Conservation (phyloP, 2,888 invertebrate genomes). For the Acleris laterana region DNA sequence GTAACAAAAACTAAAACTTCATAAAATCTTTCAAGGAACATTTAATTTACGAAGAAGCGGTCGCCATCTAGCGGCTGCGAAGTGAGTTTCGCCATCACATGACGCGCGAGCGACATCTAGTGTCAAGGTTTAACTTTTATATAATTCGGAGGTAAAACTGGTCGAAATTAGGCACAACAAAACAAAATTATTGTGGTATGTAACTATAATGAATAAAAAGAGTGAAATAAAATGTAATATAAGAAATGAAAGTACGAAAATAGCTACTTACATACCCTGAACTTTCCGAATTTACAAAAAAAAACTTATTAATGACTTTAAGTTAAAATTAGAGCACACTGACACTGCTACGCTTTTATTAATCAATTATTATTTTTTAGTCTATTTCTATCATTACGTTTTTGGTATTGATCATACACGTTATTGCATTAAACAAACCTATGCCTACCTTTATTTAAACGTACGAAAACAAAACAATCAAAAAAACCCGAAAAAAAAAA, state of each 20-base stretch:
- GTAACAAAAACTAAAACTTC: too few relatives aligned
- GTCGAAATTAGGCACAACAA: background rate
- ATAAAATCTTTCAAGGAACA: background rate
- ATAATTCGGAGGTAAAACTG: background rate
- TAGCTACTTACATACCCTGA: background rate
- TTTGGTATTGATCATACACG: too few relatives aligned
- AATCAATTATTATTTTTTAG: too few relatives aligned
- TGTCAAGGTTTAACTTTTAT: background rate
- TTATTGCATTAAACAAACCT: too few relatives aligned
- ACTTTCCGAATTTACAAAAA: background rate
- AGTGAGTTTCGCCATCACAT: conserved; percentile 54
- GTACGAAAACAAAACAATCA: background rate
- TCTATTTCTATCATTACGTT: too few relatives aligned
- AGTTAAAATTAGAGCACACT: too few relatives aligned
- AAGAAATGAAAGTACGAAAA: background rate
- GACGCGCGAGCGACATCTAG: conserved; percentile 42
- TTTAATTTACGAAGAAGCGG: conserved; percentile 36
- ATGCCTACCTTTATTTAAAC: background rate
- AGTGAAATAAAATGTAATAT: background rate
- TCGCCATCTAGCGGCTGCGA: conserved; percentile 49
- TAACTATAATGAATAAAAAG: background rate
- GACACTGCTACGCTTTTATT: too few relatives aligned
- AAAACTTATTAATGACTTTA: too few relatives aligned
- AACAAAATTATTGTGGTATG: background rate
- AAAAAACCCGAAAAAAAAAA: conserved; percentile 5